Percentiles rank a stretch among this genome's conserved stretches.
phyloP scores from a whole-genome alignment of 2,113 vertebrate genomes.

The Serilophus lunatus region DNA sequence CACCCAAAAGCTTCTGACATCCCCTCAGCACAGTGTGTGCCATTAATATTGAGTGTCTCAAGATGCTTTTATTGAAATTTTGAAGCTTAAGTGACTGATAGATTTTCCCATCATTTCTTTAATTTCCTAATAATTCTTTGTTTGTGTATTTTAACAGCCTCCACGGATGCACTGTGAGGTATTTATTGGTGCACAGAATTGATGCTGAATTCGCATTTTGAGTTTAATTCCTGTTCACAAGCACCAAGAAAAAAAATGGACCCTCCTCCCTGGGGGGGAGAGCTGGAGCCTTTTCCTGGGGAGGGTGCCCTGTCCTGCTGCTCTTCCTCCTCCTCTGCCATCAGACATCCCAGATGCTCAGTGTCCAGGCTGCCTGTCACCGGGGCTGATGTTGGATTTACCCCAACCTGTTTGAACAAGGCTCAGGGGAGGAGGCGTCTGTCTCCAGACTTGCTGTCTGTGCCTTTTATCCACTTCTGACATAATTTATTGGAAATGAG shows the following conservation, averaged over 20 bases:
- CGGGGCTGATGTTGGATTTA: not conserved
- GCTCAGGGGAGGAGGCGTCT: not conserved
- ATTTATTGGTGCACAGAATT: fast-evolving
- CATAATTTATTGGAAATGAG: slow-evolving; percentile 39
- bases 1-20: fast-evolving
- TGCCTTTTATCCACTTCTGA: slow-evolving; percentile 33
- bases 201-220: not conserved
- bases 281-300: not conserved
- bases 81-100: not conserved
- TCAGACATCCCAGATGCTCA: not conserved
- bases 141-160: fast-evolving
- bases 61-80: not conserved
- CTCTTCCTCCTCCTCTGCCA: not conserved
- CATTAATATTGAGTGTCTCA: fast-evolving
- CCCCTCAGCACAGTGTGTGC: not conserved
- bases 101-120: not conserved
- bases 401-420: not conserved
- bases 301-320: not conserved
- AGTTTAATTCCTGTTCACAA: not conserved
- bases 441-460: slow-evolving; percentile 40
- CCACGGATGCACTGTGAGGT: not conserved
- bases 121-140: not conserved
- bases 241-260: too few species aligned
- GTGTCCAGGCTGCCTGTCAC: not conserved
- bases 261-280: fast-evolving